A percentile compares a stretch with the other conserved stretches of the same genome.
These are phyloP conservation scores for Knipowitschia caucasica DNA, from an alignment of 2,797 vertebrate genomes.

Conservation along the genomic window DNA sequence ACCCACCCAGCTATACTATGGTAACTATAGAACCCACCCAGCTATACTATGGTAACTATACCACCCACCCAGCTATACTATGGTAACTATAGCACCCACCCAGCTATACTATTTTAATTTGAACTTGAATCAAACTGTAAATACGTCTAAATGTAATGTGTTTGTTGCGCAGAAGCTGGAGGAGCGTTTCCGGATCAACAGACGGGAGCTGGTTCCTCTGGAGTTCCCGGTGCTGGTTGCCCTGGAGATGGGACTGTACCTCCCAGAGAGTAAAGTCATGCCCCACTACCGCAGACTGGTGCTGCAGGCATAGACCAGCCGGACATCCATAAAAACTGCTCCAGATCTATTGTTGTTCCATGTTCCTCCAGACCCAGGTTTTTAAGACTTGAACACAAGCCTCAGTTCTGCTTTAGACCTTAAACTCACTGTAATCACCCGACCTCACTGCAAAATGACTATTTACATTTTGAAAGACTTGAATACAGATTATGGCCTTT, in stretches of 20 bases:
- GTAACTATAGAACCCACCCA: too few species aligned
- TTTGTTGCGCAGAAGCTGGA: conserved; percentile 85
- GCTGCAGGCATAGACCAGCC: conserved; percentile 75
- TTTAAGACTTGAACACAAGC: too few species aligned
- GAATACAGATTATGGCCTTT: too few species aligned
- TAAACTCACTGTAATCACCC: neutral
- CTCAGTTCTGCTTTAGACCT: neutral
- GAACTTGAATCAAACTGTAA: too few species aligned
- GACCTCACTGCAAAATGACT: too few species aligned
- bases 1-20: too few species aligned
- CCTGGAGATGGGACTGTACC: conserved; percentile 96
- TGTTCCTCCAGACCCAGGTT: too few species aligned
- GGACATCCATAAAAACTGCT: neutral
- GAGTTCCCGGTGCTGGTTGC: conserved; percentile 96
- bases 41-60: too few species aligned
- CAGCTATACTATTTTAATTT: too few species aligned
- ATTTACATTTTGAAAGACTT: too few species aligned
- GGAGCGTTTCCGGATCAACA: conserved; percentile 93
- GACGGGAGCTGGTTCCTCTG: conserved; percentile 88
- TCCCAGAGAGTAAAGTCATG: conserved; percentile 94
- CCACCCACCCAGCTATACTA: too few species aligned
- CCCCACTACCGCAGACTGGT: conserved; percentile 94
- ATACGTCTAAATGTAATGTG: neutral
- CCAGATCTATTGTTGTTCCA: neutral
- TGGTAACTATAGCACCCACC: too few species aligned